Conservation (phyloP, 1,140 invertebrate genomes). For the Carposina sasakii region DNA sequence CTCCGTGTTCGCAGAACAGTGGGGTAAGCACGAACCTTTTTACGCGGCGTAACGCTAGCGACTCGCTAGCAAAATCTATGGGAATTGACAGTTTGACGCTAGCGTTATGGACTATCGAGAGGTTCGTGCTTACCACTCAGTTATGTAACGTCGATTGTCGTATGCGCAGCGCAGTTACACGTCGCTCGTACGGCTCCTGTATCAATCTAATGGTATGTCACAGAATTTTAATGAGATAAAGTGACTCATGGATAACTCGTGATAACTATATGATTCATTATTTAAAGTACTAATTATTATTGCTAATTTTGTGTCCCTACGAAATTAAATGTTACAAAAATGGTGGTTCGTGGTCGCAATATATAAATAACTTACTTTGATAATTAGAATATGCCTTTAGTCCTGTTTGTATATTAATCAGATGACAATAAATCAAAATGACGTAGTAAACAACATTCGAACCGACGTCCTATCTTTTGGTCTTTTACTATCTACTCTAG, state of each 20-base stretch:
- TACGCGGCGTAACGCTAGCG: too few species aligned
- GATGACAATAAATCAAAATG: constrained; percentile 11
- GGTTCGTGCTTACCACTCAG: too few species aligned
- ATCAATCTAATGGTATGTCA: too few species aligned
- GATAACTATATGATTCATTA: constrained; percentile 28
- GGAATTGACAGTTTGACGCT: too few species aligned
- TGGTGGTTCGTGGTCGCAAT: background rate
- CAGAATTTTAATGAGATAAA: too few species aligned
- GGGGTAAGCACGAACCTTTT: too few species aligned
- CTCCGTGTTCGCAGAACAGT: too few species aligned
- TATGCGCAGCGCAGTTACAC: background rate
- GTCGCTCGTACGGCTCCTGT: background rate
- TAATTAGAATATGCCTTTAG: too few species aligned
- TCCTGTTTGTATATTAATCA: constrained; percentile 8
- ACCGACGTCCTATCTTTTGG: constrained; percentile 60
- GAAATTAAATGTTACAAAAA: constrained; percentile 17
- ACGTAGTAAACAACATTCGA: constrained; percentile 42
- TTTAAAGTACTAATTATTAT: constrained; percentile 54
- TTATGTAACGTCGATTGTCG: background rate
- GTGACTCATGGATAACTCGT: constrained; percentile 24
- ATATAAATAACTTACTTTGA: too few species aligned
- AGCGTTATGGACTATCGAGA: too few species aligned
- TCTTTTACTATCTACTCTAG: constrained; percentile 64
- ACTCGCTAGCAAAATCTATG: too few species aligned
- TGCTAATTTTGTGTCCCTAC: constrained; percentile 52